Evolutionary conservation across 1,140 invertebrate genomes (phyloP).

Genomic region (Monomorium pharaonis): DNA sequence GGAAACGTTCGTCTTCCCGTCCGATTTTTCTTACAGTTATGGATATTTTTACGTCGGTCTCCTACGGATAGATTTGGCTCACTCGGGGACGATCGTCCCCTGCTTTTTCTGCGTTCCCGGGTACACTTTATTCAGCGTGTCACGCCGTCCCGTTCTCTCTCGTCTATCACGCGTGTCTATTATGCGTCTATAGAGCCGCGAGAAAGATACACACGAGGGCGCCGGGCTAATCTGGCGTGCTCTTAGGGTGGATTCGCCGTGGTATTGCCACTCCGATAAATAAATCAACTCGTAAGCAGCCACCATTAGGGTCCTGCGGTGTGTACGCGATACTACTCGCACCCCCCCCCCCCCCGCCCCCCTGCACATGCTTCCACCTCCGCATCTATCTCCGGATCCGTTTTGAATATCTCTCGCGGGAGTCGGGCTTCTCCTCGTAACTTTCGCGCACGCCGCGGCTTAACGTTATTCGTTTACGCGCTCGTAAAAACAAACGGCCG

Average conservation of each 20-base stretch:
- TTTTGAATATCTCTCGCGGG: conserved; percentile 4
- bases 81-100: not conserved
- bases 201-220: conserved; percentile 73
- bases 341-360: not conserved
- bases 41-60: not conserved
- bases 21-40: not conserved
- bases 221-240: conserved; percentile 69
- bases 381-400: not conserved
- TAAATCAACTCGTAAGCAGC: conserved; percentile 78
- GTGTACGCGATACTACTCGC: conserved; percentile 68
- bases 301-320: conserved; percentile 74
- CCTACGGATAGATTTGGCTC: not conserved
- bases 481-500: conserved; percentile 60
- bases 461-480: conserved; percentile 54
- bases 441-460: conserved; percentile 22
- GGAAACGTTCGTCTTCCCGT: not conserved
- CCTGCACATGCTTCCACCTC: not conserved
- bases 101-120: not conserved
- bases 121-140: conserved; percentile 24
- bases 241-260: conserved; percentile 75
- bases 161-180: conserved; percentile 74
- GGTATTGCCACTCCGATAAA: conserved; percentile 77
- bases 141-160: conserved; percentile 54
- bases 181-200: conserved; percentile 73
- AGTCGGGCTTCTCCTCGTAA: not conserved